A percentile compares a stretch with the other conserved stretches of the same genome.
Conservation (phyloP, 2,113 vertebrate species). For the Chelonoidis abingdonii region DNA sequence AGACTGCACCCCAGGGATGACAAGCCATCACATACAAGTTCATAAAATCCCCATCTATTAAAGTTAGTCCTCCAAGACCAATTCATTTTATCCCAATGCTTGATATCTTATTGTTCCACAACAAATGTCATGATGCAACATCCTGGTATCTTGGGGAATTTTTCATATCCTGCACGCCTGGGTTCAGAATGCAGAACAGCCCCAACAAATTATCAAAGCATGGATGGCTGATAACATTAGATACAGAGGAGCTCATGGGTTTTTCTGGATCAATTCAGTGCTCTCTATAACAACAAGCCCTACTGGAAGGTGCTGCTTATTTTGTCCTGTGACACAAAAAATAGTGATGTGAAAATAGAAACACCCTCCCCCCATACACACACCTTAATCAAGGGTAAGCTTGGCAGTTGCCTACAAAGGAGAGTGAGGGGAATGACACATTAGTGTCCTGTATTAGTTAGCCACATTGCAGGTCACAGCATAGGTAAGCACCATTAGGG, state of each 20-base stretch:
- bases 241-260: background rate
- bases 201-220: background rate
- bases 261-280: too few relatives aligned
- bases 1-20: too few relatives aligned
- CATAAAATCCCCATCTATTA: too few relatives aligned
- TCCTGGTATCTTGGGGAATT: too few relatives aligned
- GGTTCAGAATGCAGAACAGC: background rate
- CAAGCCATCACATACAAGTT: too few relatives aligned
- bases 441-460: background rate
- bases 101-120: too few relatives aligned
- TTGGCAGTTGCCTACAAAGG: background rate
- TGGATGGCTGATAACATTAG: background rate
- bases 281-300: too few relatives aligned
- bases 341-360: background rate
- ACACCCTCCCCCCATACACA: background rate
- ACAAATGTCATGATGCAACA: too few relatives aligned
- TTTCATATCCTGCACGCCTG: background rate
- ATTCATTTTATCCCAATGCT: background rate
- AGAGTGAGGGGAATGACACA: background rate
- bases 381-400: background rate
- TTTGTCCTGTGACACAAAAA: too few relatives aligned
- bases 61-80: background rate
- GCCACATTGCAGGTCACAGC: background rate
- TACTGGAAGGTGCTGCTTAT: too few relatives aligned
- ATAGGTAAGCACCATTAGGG: background rate